A percentile compares a stretch with the other conserved stretches of the same genome.
These are phyloP conservation scores for Antechinus stuartii DNA, from an alignment of 2,113 vertebrate genomes.

Conservation along the genomic window DNA sequence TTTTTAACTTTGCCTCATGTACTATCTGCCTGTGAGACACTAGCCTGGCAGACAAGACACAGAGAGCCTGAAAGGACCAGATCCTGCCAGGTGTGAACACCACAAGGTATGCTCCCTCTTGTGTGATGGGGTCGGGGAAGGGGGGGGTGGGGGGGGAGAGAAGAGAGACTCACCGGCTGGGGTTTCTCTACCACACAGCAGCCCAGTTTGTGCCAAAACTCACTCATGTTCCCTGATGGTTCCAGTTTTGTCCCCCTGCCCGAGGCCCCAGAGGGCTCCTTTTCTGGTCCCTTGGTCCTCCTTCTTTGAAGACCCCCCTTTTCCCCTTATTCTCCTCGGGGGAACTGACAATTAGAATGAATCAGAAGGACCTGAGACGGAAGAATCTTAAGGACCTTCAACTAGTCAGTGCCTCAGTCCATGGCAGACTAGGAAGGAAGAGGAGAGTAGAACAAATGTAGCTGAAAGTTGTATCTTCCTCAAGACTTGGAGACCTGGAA, in stretches of 20 bases:
- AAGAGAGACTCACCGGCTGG: conserved; percentile 88
- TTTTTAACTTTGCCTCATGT: conserved; percentile 29
- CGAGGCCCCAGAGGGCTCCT: conserved; percentile 63
- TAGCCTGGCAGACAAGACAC: background rate
- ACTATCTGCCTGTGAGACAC: background rate
- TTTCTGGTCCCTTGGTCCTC: background rate
- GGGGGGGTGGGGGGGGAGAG: background rate
- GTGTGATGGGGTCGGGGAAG: background rate
- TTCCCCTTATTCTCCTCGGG: conserved; percentile 11
- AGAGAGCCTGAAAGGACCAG: background rate
- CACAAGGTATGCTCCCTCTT: background rate
- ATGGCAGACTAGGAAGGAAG: background rate
- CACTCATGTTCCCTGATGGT: conserved; percentile 88
- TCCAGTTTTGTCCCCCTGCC: conserved; percentile 76
- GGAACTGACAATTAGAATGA: background rate
- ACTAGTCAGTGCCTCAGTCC: background rate
- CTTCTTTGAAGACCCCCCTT: background rate
- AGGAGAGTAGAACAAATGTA: background rate
- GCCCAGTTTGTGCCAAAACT: conserved; percentile 97
- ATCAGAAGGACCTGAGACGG: conserved; percentile 7
- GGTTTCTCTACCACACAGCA: conserved; percentile 95
- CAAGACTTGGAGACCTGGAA: conserved; percentile 30
- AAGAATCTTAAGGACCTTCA: background rate
- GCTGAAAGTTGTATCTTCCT: conserved; percentile 37
- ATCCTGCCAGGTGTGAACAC: no score